Conservation (phyloP, 2,113 vertebrate genomes). For the Peromyscus leucopus region DNA sequence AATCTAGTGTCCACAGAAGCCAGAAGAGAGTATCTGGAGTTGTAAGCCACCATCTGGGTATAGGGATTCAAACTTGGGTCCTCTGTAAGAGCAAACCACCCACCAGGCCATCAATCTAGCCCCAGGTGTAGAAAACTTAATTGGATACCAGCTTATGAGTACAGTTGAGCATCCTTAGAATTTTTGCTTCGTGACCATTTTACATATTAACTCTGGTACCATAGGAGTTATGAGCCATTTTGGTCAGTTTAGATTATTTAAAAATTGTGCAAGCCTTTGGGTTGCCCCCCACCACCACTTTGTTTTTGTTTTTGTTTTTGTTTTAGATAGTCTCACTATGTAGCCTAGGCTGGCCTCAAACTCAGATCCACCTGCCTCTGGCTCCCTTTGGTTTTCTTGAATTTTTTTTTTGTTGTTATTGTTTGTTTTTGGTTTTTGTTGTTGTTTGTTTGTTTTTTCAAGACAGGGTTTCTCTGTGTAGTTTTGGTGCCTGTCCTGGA, state of each 20-base stretch:
- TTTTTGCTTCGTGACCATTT: background rate
- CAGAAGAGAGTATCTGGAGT: background rate
- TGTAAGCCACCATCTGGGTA: background rate
- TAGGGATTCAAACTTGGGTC: background rate
- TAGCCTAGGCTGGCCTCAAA: background rate
- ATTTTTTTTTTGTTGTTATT: no score
- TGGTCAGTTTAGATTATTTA: background rate
- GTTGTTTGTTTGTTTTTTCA: no score
- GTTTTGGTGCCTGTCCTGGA: no score
- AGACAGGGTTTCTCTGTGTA: no score
- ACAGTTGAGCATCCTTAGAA: background rate
- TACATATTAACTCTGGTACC: background rate
- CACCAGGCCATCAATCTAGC: background rate
- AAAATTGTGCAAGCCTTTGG: background rate
- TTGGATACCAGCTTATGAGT: background rate
- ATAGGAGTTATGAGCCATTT: background rate
- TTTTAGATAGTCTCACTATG: background rate
- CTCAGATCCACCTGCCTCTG: background rate
- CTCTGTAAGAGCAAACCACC: background rate
- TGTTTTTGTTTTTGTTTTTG: no score
- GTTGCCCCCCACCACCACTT: no score
- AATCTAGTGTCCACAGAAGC: background rate
- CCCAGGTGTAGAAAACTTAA: background rate
- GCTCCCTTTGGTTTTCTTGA: background rate
- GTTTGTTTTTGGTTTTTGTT: no score